These are phyloP conservation scores for Diarsia mendica DNA, from an alignment of 2,888 invertebrate species.

Conservation along the genomic window DNA sequence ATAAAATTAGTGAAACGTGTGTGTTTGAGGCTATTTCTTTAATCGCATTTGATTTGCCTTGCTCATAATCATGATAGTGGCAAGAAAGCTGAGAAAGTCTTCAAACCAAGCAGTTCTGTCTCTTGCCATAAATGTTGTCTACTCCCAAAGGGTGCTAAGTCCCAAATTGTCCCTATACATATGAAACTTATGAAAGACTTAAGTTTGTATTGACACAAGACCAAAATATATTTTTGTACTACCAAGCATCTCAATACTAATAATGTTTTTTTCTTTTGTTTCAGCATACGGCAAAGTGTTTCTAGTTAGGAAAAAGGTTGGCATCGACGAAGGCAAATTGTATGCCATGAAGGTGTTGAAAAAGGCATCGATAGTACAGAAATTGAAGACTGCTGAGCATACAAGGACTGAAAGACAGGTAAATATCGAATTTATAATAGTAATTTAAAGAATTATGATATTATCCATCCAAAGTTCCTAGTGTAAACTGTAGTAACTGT, in stretches of 20 bases:
- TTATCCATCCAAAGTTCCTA: background rate
- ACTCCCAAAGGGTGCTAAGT: background rate
- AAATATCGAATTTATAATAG: conserved; percentile 42
- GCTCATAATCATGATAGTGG: no score
- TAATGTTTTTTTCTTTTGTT: conserved; percentile 78
- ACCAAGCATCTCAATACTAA: conserved; percentile 14
- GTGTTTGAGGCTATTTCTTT: background rate
- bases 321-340: conserved; percentile 95
- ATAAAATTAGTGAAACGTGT: background rate
- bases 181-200: background rate
- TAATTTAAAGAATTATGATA: background rate
- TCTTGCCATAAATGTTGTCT: background rate
- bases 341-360: conserved; percentile 99
- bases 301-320: conserved; percentile 97
- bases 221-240: background rate
- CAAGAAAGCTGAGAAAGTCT: background rate
- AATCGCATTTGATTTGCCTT: background rate
- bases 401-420: conserved; percentile 98
- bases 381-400: conserved; percentile 98
- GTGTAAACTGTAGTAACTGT: background rate
- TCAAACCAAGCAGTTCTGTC: background rate
- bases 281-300: conserved; percentile 98
- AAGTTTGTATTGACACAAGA: background rate
- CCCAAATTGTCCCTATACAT: background rate
- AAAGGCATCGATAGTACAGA: conserved; percentile 98